These are phyloP conservation scores for Drosophila navojoa DNA, from an alignment of 1,140 invertebrate species.

Conservation along the genomic window DNA sequence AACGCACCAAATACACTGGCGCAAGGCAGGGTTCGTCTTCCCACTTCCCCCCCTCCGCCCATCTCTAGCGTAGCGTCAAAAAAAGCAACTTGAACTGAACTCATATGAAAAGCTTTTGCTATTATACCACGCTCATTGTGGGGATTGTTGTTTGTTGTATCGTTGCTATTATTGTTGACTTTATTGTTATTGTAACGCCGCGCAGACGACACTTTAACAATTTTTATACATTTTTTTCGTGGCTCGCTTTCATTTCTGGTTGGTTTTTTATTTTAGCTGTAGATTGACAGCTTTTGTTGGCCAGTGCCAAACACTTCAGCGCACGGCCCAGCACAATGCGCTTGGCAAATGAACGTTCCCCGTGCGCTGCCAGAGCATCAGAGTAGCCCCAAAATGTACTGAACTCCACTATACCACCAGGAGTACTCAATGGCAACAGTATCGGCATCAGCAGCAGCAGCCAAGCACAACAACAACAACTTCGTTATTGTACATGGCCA, in stretches of 20 bases:
- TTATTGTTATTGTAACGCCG: slow-evolving; percentile 77
- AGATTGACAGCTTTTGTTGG: slow-evolving; percentile 73
- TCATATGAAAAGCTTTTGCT: slow-evolving; percentile 74
- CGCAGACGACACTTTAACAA: slow-evolving; percentile 75
- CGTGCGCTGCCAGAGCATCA: slow-evolving; percentile 11
- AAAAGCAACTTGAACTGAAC: slow-evolving; percentile 52
- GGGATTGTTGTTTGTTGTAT: slow-evolving; percentile 48
- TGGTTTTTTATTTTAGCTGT: slow-evolving; percentile 27
- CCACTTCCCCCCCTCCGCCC: neutral
- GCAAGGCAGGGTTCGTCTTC: neutral
- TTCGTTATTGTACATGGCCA: slow-evolving; percentile 17
- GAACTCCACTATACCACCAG: slow-evolving; percentile 26
- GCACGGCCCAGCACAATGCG: slow-evolving; percentile 61
- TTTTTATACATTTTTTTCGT: slow-evolving; percentile 22
- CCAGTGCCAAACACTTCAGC: slow-evolving; percentile 68
- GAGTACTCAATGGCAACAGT: slow-evolving; percentile 48
- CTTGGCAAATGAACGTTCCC: slow-evolving; percentile 58
- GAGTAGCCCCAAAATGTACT: slow-evolving; percentile 13
- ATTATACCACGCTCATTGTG: slow-evolving; percentile 70
- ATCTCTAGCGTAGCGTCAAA: neutral
- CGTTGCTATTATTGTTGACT: slow-evolving; percentile 75
- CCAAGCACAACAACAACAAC: slow-evolving; percentile 8
- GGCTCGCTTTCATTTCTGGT: neutral
- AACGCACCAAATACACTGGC: slow-evolving; percentile 66
- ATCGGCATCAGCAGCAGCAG: neutral